Base-by-base conservation (phyloP, 2,888 invertebrate species). In the Zootermopsis nevadensis region DNA sequence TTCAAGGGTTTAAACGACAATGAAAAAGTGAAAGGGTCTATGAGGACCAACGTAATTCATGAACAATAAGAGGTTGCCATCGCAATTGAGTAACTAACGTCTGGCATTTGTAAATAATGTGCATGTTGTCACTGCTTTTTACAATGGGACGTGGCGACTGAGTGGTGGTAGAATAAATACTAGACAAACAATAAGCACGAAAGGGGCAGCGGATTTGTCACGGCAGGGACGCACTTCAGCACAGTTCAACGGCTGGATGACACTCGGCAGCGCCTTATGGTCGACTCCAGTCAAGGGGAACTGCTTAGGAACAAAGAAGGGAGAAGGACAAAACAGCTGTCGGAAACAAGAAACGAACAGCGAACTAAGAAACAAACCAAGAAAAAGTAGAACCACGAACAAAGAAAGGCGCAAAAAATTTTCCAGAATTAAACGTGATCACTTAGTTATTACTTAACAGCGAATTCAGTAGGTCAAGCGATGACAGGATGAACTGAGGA, bases 111-210 rank as follows among this genome's bases (percentile, higher is more conserved):
- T 60, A 60, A 60, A 60, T 27, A 60, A n/a, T n/a, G 60, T 7
- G 60, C 60, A 60, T 60, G 60, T 60, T 60, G 60, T 60, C 60
- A 60, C 6, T 27, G 60, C 60, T 27, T 48, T 12, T 60, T n/a
- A 60, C 60, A 60, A 60, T 60, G n/a, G 60, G 60, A 60, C n/a
- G n/a, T 60, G 60, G 27, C n/a, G 60, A 60, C 60, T 27, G 60
- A 27, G 60, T 27, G 27, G 6, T 10, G 8, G 12, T 6, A 1
- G 60, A 27, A 27, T 27, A 60, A 60, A 60, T 55, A 55, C 6
- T 55, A 22, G 6, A 15, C 22, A 55, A 55, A 55, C 55, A 55
- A 55, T 55, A 19, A 55, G 55, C 55, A 55, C 22, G n/a, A 24
- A 22, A 55, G 55, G 22, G 22, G 55, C n/a, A n/a, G 27, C 8